Conservation (phyloP, 2,888 invertebrate species). For the Aspidiotus destructor region DNA sequence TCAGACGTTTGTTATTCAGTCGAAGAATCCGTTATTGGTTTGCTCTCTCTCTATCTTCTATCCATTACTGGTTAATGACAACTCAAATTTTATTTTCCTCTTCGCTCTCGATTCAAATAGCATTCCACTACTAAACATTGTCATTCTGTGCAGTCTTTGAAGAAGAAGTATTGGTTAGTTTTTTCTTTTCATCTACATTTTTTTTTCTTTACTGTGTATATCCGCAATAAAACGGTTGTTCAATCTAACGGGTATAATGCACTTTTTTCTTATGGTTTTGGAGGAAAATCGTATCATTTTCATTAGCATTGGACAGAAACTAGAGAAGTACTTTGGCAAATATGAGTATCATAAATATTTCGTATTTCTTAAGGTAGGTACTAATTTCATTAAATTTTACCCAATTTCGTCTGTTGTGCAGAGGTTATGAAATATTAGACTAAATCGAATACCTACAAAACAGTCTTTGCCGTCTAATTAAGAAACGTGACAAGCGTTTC, state of each 20-base stretch:
- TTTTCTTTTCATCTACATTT: not conserved
- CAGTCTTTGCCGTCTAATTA: no score
- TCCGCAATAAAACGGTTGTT: not conserved
- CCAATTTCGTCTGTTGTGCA: no score
- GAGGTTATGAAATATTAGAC: no score
- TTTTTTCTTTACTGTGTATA: not conserved
- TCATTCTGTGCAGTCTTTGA: not conserved
- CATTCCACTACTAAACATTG: not conserved
- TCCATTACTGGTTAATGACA: not conserved
- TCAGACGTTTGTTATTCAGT: not conserved
- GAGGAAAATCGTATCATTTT: no score
- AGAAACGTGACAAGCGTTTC: no score
- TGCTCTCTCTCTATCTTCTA: not conserved
- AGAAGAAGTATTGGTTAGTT: not conserved
- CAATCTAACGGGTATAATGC: not conserved
- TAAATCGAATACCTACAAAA: no score
- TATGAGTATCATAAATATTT: no score
- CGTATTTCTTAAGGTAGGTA: no score
- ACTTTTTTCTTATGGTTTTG: not conserved
- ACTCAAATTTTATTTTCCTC: constrained; percentile 1
- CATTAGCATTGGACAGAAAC: no score
- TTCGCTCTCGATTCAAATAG: constrained; percentile 3
- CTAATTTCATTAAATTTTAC: no score
- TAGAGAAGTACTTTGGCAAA: no score
- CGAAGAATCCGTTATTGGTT: not conserved